Evolutionary conservation across 2,888 invertebrate species (phyloP), one percentile per base, ranked within the genome.

Genomic region (Rhagophthalmus giganteus): DNA sequence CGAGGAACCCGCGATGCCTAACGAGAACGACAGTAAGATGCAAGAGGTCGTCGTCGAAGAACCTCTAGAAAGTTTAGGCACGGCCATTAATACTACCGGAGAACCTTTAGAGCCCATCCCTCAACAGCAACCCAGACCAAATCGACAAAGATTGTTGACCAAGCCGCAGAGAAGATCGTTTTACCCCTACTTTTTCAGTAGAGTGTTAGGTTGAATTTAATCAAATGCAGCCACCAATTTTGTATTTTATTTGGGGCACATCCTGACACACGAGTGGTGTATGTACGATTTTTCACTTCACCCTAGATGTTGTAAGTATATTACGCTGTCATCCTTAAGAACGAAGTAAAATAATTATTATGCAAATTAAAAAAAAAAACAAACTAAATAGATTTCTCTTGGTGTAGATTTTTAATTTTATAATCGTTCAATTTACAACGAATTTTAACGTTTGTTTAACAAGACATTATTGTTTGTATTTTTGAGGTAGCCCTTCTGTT

Each of bases 161-260:
- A 72, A 75, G 53, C 75, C 78, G 4, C 76, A 78, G 51, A 73
- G 76, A 46, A 74, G 76, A 55, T 74, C 77, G n/a, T 78, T 78
- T 58, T 79, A 79, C 63, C 79, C 79, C 12, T 79, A 79, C 57
- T 79, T 79, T 58, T 76, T 80, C 59, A 79, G 79, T 63, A 70
- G 80, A 60, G 78, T 80, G 53, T 65, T 79, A 49, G 80, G 80
- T 55, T 80, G 70, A 73, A 58, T 46, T 20, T 20, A 30, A 13
- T 9, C 14, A 2, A 20, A 20, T 30, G 10, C 24, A 26, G 16
- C 6, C 11, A 24, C 38, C 27, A 26, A 41, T 20, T 34, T 27
- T n/a, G n/a, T n/a, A n/a, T n/a, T n/a, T n/a, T n/a, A n/a, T n/a
- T 37, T 50, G 15, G 31, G 15, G 51, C 45, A 51, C 51, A 51